Evolutionary conservation across 2,888 invertebrate species (phyloP), one percentile per base, ranked within the genome.

Genomic region (Dicyrtoma fusca): DNA sequence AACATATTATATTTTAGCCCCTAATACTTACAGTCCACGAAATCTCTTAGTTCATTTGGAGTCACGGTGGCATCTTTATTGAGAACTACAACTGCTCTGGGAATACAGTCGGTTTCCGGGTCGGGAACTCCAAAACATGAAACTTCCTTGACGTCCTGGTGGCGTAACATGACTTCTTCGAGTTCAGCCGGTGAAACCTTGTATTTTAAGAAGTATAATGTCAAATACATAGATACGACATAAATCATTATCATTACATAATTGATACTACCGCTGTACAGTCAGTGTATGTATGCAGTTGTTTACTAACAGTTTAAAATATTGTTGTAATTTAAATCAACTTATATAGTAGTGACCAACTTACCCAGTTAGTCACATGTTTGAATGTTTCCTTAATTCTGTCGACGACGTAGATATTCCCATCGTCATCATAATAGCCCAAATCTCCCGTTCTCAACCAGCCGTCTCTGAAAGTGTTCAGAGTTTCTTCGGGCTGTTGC

Each of bases 311-410:
- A n/a, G n/a, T n/a, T n/a, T n/a, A n/a, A n/a, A n/a, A n/a, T n/a
- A n/a, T n/a, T n/a, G n/a, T n/a, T n/a, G n/a, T n/a, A n/a, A n/a
- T n/a, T n/a, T n/a, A n/a, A n/a, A n/a, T n/a, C n/a, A n/a, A n/a
- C n/a, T n/a, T n/a, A n/a, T n/a, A n/a, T n/a, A n/a, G n/a, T n/a
- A n/a, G n/a, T n/a, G n/a, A n/a, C n/a, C n/a, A n/a, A 34, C 8
- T 34, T 74, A 77, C 76, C 57, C 77, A 77, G 45, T 77, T 78
- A 34, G 77, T 78, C 47, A 72, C 77, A 55, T 79, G 77, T 62
- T 79, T 79, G 72, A 79, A 79, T 6, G 79, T 79, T 61, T 79
- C 79, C 71, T 79, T 79, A 69, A 79, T 77, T 49, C 79, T 64
- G 66, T 79, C 79, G 21, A 79, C 76, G 11, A 79, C 74, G 62